phyloP scores from a whole-genome alignment of 2,113 vertebrate species.

The Takifugu bimaculatus region DNA sequence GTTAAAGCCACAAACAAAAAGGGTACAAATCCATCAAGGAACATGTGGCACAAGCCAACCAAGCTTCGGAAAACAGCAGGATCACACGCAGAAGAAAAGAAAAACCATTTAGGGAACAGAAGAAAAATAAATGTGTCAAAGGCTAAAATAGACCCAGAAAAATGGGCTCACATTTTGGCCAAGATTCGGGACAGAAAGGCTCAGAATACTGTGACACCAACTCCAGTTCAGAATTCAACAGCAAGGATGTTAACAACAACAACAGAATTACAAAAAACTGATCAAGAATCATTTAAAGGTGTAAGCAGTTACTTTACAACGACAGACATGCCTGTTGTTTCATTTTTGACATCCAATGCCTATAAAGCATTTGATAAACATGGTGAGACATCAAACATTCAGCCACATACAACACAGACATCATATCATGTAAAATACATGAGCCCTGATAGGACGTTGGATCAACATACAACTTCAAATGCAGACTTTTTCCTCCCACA shows the following conservation, averaged over 20 bases:
- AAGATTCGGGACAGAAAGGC: constrained; percentile 79
- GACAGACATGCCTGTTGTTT: not conserved
- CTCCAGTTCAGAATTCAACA: constrained; percentile 38
- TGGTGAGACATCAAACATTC: constrained; percentile 1
- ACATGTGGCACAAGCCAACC: constrained; percentile 47
- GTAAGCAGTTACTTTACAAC: constrained; percentile 13
- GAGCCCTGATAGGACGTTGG: not conserved
- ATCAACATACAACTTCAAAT: constrained; percentile 33
- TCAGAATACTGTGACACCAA: constrained; percentile 53
- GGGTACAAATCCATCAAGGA: constrained; percentile 54
- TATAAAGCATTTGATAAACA: not conserved
- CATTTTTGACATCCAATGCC: not conserved
- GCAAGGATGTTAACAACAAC: constrained; percentile 21
- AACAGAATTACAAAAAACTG: constrained; percentile 11
- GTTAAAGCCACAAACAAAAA: constrained; percentile 23
- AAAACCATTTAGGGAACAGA: constrained; percentile 70
- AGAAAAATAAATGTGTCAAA: constrained; percentile 78
- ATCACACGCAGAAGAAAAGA: constrained; percentile 65
- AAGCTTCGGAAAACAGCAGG: constrained; percentile 39
- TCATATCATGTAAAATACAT: not conserved
- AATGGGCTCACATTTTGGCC: constrained; percentile 88
- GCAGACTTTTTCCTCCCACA: constrained; percentile 38
- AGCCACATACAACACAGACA: not conserved
- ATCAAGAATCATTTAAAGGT: constrained; percentile 67
- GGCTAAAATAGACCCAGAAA: constrained; percentile 84